Evolutionary conservation across 37 sponge, comb jelly and placozoan genomes (phyloP).

Genomic region (Spongilla lacustris): DNA sequence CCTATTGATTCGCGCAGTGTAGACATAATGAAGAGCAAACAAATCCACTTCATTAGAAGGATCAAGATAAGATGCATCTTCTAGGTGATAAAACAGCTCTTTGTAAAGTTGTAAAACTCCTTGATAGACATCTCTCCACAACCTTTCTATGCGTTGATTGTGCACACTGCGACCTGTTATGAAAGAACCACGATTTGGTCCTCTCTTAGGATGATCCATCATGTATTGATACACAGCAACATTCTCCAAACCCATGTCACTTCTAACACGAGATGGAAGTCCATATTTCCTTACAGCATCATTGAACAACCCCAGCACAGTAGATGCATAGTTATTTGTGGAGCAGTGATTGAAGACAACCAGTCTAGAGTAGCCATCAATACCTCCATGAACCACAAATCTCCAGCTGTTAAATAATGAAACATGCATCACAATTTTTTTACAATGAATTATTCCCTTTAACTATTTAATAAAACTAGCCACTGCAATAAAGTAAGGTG

Average conservation of each 20-base stretch:
- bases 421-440: too few relatives aligned
- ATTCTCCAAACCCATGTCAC: conserved; percentile 55
- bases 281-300: conserved; percentile 31
- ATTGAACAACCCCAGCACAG: conserved; percentile 22
- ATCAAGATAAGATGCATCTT: background rate
- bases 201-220: conserved; percentile 50
- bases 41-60: conserved; percentile 26
- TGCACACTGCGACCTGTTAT: conserved; percentile 57
- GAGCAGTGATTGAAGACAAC: conserved; percentile 9
- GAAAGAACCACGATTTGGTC: conserved; percentile 28
- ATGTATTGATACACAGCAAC: conserved; percentile 26
- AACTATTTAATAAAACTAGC: too few relatives aligned
- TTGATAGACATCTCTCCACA: conserved; percentile 47
- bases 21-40: conserved; percentile 34
- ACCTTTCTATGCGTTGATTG: conserved; percentile 44
- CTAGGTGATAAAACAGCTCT: conserved; percentile 21
- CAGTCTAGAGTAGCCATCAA: conserved; percentile 60
- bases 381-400: conserved; percentile 49
- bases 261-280: conserved; percentile 38
- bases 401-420: conserved; percentile 51
- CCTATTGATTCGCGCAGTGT: conserved; percentile 11
- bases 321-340: conserved; percentile 34
- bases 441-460: too few relatives aligned
- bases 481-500: too few relatives aligned
- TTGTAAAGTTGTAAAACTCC: conserved; percentile 24